phyloP scores from a whole-genome alignment of 2,797 vertebrate species.

The Xenopus petersii region DNA sequence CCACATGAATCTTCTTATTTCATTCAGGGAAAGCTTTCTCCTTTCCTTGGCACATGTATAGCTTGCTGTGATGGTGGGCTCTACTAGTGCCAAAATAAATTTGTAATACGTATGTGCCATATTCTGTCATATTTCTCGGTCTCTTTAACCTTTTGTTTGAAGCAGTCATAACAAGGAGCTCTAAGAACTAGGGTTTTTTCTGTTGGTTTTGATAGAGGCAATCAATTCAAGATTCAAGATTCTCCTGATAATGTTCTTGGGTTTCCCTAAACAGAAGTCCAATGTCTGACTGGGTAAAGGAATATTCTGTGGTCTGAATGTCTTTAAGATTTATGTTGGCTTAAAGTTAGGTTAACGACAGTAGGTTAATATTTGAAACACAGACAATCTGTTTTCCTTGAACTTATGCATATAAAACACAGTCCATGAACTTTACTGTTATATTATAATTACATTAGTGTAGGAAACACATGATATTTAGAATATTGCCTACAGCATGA shows the following conservation, averaged over 20 bases:
- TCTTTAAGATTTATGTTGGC: background rate
- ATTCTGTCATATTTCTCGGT: slow-evolving; percentile 15
- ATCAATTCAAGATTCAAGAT: slow-evolving; percentile 30
- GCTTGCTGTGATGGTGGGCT: slow-evolving; percentile 41
- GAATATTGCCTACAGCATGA: no score
- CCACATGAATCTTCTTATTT: background rate
- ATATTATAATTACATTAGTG: no score
- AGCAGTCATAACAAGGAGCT: slow-evolving; percentile 11
- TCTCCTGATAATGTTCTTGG: background rate
- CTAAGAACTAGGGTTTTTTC: background rate
- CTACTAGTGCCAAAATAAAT: slow-evolving; percentile 34
- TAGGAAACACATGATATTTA: no score
- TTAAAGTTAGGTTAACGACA: background rate
- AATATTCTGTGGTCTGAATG: background rate
- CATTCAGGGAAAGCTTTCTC: background rate
- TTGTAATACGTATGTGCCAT: slow-evolving; percentile 38
- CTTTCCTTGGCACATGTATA: slow-evolving; percentile 5
- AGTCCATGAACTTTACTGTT: no score
- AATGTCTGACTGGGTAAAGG: background rate
- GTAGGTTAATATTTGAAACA: background rate
- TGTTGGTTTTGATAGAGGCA: background rate
- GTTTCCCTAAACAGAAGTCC: background rate
- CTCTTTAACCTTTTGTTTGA: background rate
- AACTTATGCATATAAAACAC: background rate
- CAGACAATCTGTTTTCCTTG: background rate